Percentiles rank a stretch among this genome's conserved stretches.
phyloP scores from a whole-genome alignment of 2,888 invertebrate species.

The Hesperia comma region DNA sequence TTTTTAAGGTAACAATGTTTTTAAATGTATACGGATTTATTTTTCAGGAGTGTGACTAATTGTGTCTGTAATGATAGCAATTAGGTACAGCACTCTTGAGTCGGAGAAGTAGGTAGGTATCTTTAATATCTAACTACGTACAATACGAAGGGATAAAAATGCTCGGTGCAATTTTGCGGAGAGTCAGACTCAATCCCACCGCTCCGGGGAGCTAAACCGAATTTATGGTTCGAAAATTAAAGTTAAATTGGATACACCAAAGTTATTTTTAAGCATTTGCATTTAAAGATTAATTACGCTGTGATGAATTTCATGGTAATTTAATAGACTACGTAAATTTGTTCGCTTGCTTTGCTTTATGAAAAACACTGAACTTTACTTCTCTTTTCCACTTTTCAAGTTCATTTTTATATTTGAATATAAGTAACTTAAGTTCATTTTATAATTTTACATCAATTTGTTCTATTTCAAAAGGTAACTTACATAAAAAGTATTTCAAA shows the following conservation, averaged over 20 bases:
- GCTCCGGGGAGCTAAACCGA: constrained; percentile 78
- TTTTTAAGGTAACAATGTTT: too few relatives aligned
- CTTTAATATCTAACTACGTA: constrained; percentile 64
- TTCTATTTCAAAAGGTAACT: too few relatives aligned
- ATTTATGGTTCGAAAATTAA: constrained; percentile 81
- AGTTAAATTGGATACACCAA: constrained; percentile 78
- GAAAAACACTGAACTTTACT: constrained; percentile 16
- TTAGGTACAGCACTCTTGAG: too few relatives aligned
- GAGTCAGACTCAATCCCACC: constrained; percentile 68
- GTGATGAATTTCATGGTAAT: constrained; percentile 60
- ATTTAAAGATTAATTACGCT: constrained; percentile 67
- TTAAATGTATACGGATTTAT: too few relatives aligned
- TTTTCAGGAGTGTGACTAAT: too few relatives aligned
- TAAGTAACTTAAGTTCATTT: neutral
- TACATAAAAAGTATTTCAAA: too few relatives aligned
- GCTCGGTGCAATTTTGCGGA: constrained; percentile 73
- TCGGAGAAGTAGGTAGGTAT: constrained; percentile 54
- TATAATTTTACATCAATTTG: too few relatives aligned
- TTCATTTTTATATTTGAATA: neutral
- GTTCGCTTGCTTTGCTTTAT: constrained; percentile 10
- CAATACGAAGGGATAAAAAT: constrained; percentile 78
- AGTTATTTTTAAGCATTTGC: constrained; percentile 75
- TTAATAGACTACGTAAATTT: constrained; percentile 50
- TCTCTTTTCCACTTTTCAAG: constrained; percentile 10
- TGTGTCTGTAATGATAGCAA: too few relatives aligned